Evolutionary conservation across 2,888 invertebrate species (phyloP).

Genomic region (Drosophila picticornis): DNA sequence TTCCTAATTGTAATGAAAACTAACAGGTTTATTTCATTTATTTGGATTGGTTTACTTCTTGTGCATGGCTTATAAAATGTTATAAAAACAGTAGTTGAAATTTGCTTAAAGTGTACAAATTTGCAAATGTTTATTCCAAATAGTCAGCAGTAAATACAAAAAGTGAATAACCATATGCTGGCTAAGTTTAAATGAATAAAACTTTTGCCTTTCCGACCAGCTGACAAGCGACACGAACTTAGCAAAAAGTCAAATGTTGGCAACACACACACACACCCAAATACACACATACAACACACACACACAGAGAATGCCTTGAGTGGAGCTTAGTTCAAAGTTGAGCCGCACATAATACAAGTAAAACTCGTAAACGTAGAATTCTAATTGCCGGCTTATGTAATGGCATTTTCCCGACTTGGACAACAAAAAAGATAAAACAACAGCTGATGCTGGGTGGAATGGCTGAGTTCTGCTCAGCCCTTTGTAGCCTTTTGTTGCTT

Average conservation of each 20-base stretch:
- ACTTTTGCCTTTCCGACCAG: constrained; percentile 21
- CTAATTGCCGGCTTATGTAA: constrained; percentile 57
- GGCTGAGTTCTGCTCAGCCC: background rate
- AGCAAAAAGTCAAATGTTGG: constrained; percentile 38
- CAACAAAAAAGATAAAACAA: constrained; percentile 5
- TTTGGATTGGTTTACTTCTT: background rate
- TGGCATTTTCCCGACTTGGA: constrained; percentile 2
- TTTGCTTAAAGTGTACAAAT: background rate
- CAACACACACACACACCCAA: constrained; percentile 18
- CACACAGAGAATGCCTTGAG: background rate
- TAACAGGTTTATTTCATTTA: background rate
- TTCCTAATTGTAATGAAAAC: background rate
- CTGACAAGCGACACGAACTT: constrained; percentile 29
- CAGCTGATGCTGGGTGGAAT: constrained; percentile 7
- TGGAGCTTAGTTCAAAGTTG: constrained; percentile 32
- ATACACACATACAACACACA: constrained; percentile 4
- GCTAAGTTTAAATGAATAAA: constrained; percentile 39
- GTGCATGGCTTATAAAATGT: background rate
- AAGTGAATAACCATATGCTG: constrained; percentile 29
- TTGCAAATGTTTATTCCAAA: constrained; percentile 26
- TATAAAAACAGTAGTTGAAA: constrained; percentile 5
- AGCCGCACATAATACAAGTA: constrained; percentile 9
- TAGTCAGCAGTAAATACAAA: constrained; percentile 9
- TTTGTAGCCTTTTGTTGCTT: background rate
- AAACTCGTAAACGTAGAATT: constrained; percentile 24